phyloP scores from a whole-genome alignment of 2,113 vertebrate species.

The Neolamprologus devosi region DNA sequence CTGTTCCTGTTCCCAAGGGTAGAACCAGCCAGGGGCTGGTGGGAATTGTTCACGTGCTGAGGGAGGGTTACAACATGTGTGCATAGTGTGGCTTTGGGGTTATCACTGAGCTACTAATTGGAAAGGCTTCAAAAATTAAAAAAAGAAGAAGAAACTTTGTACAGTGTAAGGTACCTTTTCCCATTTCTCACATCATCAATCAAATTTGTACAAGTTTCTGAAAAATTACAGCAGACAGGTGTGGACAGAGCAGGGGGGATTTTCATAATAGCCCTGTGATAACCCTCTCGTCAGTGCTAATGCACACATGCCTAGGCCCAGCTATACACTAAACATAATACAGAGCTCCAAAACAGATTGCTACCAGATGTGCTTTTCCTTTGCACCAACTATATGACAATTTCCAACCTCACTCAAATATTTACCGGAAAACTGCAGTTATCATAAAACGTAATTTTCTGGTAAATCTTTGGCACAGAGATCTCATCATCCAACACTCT shows the following conservation, averaged over 20 bases:
- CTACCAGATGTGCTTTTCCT: neutral
- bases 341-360: neutral
- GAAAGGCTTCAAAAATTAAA: neutral
- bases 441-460: neutral
- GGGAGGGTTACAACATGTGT: neutral
- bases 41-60: neutral
- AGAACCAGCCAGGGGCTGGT: neutral
- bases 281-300: neutral
- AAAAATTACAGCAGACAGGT: neutral
- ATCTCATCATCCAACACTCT: neutral
- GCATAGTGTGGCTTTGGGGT: neutral
- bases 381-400: neutral
- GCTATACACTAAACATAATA: neutral
- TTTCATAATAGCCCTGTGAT: neutral
- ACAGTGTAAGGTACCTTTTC: neutral
- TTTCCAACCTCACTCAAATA: neutral
- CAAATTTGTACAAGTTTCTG: neutral
- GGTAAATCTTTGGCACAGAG: neutral
- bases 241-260: neutral
- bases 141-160: neutral
- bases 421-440: neutral
- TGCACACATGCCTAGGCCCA: neutral
- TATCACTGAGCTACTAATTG: neutral
- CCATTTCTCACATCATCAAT: neutral
- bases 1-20: conserved; percentile 46